Conservation (phyloP, 2,888 invertebrate species). For the Seladonia tumulorum region DNA sequence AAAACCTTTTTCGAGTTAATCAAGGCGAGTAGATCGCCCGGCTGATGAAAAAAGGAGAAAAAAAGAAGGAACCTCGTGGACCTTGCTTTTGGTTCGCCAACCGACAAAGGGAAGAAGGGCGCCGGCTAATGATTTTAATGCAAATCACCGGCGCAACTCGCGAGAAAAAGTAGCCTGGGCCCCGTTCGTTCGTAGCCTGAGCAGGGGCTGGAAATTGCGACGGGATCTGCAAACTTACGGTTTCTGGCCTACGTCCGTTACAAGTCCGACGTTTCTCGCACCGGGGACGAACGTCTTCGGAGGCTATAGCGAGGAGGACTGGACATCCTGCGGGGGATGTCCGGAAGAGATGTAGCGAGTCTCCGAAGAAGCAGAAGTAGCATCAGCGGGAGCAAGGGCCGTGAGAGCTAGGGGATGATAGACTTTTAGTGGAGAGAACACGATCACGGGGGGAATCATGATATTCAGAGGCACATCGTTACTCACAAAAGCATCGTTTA, state of each 20-base stretch:
- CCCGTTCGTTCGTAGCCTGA: background rate
- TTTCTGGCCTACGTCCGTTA: background rate
- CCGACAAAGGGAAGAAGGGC: slow-evolving; percentile 34
- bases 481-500: slow-evolving; percentile 84
- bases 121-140: slow-evolving; percentile 34
- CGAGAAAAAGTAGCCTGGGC: slow-evolving; percentile 9
- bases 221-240: slow-evolving; percentile 20
- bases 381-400: slow-evolving; percentile 36
- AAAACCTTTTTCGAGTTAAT: slow-evolving; percentile 58
- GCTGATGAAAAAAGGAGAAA: background rate
- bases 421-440: slow-evolving; percentile 51
- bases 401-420: slow-evolving; percentile 31
- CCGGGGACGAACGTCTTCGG: background rate
- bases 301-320: background rate
- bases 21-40: slow-evolving; percentile 58
- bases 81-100: slow-evolving; percentile 27
- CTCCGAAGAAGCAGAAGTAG: slow-evolving; percentile 14
- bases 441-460: slow-evolving; percentile 52
- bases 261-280: slow-evolving; percentile 1
- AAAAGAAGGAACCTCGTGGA: background rate
- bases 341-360: background rate
- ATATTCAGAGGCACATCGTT: slow-evolving; percentile 64
- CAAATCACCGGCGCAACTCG: slow-evolving; percentile 25
- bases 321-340: slow-evolving; percentile 14
- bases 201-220: background rate